Conservation (phyloP, 2,888 invertebrate species). For the Allacma fusca region DNA sequence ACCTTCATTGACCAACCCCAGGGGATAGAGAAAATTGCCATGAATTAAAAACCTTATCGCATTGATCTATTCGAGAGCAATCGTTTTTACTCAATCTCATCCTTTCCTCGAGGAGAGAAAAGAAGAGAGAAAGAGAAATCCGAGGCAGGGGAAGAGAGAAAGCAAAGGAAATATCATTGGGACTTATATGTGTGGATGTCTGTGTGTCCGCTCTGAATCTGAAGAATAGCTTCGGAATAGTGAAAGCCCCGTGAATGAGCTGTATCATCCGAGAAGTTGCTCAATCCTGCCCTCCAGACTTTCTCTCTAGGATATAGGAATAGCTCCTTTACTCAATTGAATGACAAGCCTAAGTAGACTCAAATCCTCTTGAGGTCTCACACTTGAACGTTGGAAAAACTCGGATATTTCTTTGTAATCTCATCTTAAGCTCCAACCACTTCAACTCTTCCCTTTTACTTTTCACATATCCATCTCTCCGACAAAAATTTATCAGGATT, state of each 20-base stretch:
- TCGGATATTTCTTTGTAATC: conserved; percentile 28
- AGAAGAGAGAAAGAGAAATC: not conserved
- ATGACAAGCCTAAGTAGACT: conserved; percentile 27
- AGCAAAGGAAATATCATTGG: no score
- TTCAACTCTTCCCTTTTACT: not conserved
- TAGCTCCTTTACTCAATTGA: conserved; percentile 19
- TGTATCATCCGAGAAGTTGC: not conserved
- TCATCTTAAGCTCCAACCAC: conserved; percentile 30
- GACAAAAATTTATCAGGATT: not conserved
- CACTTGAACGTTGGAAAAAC: conserved; percentile 27
- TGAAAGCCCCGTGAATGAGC: not conserved
- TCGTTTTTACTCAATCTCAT: not conserved
- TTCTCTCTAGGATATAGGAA: not conserved
- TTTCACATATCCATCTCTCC: no score
- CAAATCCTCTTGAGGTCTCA: conserved; percentile 32
- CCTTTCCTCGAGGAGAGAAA: not conserved
- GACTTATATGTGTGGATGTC: no score
- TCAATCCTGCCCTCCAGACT: not conserved
- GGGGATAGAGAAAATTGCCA: not conserved
- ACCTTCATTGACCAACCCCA: conserved; percentile 3
- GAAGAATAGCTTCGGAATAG: not conserved
- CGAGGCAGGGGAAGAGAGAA: not conserved
- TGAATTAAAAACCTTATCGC: conserved; percentile 10
- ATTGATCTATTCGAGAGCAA: not conserved
- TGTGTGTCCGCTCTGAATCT: no score